Evolutionary conservation across 2,888 invertebrate genomes (phyloP), one percentile per base, ranked within the genome.

Genomic region (Dorcus parallelipipedus): DNA sequence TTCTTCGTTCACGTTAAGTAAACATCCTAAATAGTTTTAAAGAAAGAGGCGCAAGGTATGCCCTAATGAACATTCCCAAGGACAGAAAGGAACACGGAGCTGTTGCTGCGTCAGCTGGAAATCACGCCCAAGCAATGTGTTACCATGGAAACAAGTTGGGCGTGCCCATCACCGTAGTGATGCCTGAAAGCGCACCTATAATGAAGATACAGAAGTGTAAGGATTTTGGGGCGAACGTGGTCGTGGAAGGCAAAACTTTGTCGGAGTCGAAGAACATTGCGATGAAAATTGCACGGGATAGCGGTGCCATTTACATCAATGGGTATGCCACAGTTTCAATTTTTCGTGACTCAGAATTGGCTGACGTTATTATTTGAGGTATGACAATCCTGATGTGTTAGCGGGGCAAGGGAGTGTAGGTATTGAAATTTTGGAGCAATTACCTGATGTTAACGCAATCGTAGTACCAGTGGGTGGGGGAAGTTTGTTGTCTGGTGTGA

Each of bases 361-460:
- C 20, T 20, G 20, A 20, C 10, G 9, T 41, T 10, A 41, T 41
- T 41, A 43, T 43, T n/a, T 43, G 10, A 58, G 63, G 4, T 95
- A 93, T 72, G 95, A 95, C 76, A 93, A 95, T 74, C 94, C 94
- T 0, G 86, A 93, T 73, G 92, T 95, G 63, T 86, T 95, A 82
- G 91, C 94, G 1, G 95, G 95, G 0, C 93, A 94, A 75, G 95
- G 95, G 8, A 95, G 95, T 0, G 84, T 93, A 70, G 95, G 93
- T 0, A 78, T 95, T 65, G 95, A 95, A 79, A 93, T 95, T 58
- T 76, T 92, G 23, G 93, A 95, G 68, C 93, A 95, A 75, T 90
- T 94, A 3, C 86, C 88, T 0, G 85, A 91, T 54, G 85, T 93
- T 4, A 93, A 95, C 75, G 93, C 93, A 0, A 85, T 95, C 17